Evolutionary conservation across 2,888 invertebrate species (phyloP), one percentile per base, ranked within the genome.

Genomic region (Caenorhabditis sp.): DNA sequence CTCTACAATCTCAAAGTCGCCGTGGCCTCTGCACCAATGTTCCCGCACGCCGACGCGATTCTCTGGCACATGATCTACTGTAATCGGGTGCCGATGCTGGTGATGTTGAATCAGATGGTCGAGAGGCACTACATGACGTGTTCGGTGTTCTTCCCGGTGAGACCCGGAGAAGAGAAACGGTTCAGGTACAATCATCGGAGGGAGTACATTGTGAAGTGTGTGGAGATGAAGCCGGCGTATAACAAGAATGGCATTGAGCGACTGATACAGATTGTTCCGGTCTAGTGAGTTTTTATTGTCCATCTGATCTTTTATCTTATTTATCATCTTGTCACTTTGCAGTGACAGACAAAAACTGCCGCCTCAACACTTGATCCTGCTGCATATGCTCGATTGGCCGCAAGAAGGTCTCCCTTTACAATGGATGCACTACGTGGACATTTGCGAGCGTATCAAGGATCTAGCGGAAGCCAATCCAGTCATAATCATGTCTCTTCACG

Each of bases 11-110:
- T 64, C 40, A 24, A 28, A 13, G 4, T 72, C 40, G 40, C 55
- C 20, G 55, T 28, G 22, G 55, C 64, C n/a, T 20, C 62, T 6
- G 53, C 71, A 9, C 71, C 71, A 5, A 47, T 56, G 62, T 62
- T 55, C 35, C 15, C 40, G 0, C 1, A 15, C 20, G 53, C 71
- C 0, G 40, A 51, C 13, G 62, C 53, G 13, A 9, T 72, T 0
- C 20, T 72, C 3, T 72, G 71, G 71, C 71, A 72, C 44, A 62
- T 62, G 71, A 3, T 72, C 6, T 72, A 32, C n/a, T 61, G 61
- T 32, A 62, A 72, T 44, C 13, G 64, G 6, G 64, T 72, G 20
- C 24, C 40, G 20, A 40, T 47, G 20, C 5, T 72, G 55, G 18
- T 72, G 8, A 28, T 64, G 44, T n/a, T 72, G 28, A 56, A 64